Evolutionary conservation across 2,888 invertebrate genomes (phyloP), one percentile per base, ranked within the genome.

Genomic region (Gryllus longicercus): DNA sequence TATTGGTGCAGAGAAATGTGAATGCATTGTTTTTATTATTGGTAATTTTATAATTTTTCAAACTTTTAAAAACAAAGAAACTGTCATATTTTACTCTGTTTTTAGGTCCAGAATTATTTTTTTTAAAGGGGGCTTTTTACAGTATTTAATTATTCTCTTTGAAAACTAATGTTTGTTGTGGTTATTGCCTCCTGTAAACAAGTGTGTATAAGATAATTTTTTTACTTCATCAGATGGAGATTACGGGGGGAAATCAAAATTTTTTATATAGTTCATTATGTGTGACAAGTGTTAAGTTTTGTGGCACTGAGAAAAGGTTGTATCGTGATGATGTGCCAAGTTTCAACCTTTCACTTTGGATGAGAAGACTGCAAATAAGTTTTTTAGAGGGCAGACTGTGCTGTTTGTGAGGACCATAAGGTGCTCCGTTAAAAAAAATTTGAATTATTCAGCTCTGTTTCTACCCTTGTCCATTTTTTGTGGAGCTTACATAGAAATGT

Each of bases 221-320:
- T 18, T 63, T 63, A 63, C n/a, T 63, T 63, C 14, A 14, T 63
- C 63, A 11, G 63, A 63, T 18, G n/a, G 63, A 63, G 63, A 63
- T 63, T 63, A 63, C 63, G 63, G 63, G n/a, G n/a, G n/a, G 12
- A 18, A n/a, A 63, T 38, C 63, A n/a, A 63, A n/a, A 63, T 63
- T 18, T 63, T 63, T 63, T 63, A 18, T 63, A 18, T 63, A 14
- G 14, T 63, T n/a, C 63, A 63, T 63, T 63, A 63, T n/a, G 14
- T 63, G 63, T 63, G 63, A n/a, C 63, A 63, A 63, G 63, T 63
- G 63, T 63, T 63, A n/a, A 63, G 16, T 18, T 63, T 63, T 63
- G 63, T 63, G 63, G 63, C 63, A 63, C n/a, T 14, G 63, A 63
- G 14, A 18, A 8, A 63, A 63, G 63, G 63, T 63, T 63, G 63